Base-by-base conservation (phyloP, 2,888 invertebrate genomes). In the Apotomis betuletana region DNA sequence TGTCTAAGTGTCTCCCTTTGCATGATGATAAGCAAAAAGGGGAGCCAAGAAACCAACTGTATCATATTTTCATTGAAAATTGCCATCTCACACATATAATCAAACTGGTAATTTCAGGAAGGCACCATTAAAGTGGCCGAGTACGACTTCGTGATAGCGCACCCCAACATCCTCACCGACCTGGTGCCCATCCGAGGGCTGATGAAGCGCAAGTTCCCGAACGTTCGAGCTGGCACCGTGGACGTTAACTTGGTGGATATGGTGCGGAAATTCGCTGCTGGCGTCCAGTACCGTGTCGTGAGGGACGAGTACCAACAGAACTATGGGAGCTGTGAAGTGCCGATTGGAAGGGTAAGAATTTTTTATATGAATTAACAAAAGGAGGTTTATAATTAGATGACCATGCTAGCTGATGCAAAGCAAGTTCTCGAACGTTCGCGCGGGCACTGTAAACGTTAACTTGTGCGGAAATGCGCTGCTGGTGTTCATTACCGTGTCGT, bases 91-190 rank as follows among this genome's bases (percentile, higher is more conserved):
- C 27, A 27, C 27, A 27, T 2, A 27, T 27, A 44, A 49, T 9
- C 0, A 49, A 49, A 9, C 49, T 8, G 10, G 6, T 49, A 62
- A n/a, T 65, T 57, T 57, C 84, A 97, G 93, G 95, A 93, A 81
- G 97, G 97, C n/a, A 93, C 94, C 76, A 82, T 97, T 4, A 90
- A 94, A 70, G 80, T 96, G 2, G 88, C 92, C 4, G 97, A 98
- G 77, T 98, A 95, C 83, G 95, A 97, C 79, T 95, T 94, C 81
- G 83, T 97, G 6, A 90, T 98, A 12, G 96, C 97, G 0, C 97
- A 98, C 90, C 96, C 97, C 0, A 95, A 96, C 82, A 96, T 98
- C 74, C 85, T 97, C 63, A 94, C 96, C 0, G 97, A 98, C 67
- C 83, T 98, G 52, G 94, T 96, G 1, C 93, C 95, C 0, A 91